A percentile compares a stretch with the other conserved stretches of the same genome.
These are phyloP conservation scores for Eudemis profundana DNA, from an alignment of 2,888 invertebrate species.

Conservation along the genomic window DNA sequence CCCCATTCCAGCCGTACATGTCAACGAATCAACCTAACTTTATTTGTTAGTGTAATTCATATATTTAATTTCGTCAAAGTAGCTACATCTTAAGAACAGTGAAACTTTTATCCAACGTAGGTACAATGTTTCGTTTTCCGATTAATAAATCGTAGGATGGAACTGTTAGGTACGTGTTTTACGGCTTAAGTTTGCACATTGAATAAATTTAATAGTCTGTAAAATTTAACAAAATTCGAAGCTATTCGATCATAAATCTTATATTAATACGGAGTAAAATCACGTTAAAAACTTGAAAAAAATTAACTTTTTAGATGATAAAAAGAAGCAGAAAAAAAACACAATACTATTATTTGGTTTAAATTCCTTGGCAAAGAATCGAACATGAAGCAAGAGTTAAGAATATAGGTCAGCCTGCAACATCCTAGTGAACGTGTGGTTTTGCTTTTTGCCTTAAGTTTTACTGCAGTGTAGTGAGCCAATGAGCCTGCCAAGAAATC, in stretches of 20 bases:
- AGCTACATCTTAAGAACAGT: conserved; percentile 7
- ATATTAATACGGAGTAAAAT: background rate
- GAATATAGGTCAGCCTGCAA: conserved; percentile 63
- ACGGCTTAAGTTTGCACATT: conserved; percentile 25
- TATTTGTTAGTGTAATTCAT: background rate
- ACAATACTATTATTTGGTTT: conserved; percentile 38
- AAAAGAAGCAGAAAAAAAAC: conserved; percentile 22
- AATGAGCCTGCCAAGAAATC: conserved; percentile 64
- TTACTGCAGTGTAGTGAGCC: conserved; percentile 54
- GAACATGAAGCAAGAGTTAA: conserved; percentile 54
- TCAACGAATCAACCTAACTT: conserved; percentile 12
- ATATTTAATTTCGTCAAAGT: conserved; percentile 11
- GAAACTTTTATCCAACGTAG: background rate
- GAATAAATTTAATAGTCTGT: conserved; percentile 25
- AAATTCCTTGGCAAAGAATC: conserved; percentile 54
- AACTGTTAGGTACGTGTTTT: conserved; percentile 14
- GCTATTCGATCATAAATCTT: background rate
- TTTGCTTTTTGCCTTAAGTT: conserved; percentile 54
- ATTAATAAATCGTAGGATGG: conserved; percentile 13
- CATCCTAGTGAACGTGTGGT: conserved; percentile 48
- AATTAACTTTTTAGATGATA: conserved; percentile 1
- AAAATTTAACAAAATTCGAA: conserved; percentile 1
- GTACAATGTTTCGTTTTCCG: conserved; percentile 7
- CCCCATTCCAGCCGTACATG: conserved; percentile 36
- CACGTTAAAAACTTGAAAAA: too few relatives aligned